Base-by-base conservation (phyloP, 2,888 invertebrate species). In the Melinaea menophilus region DNA sequence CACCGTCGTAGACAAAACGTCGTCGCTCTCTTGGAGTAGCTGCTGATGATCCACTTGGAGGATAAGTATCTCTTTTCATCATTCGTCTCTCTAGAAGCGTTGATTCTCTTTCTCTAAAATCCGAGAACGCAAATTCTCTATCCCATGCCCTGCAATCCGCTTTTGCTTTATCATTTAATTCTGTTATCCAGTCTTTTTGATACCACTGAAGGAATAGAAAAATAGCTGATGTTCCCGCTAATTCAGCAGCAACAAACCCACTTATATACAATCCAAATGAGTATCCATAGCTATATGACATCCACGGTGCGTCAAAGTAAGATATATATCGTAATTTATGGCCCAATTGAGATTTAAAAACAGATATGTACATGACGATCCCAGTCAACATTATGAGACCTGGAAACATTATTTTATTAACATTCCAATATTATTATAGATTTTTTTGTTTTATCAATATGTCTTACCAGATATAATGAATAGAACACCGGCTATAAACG, bases 301-400 rank as follows among this genome's bases (percentile, higher is more conserved):
- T 96, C 61, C 94, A 91, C 1, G 97, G 95, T 51, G 94, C 94
- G 78, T 95, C 94, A 65, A 95, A 93, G 59, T 94, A 92, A 31
- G 96, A 95, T 79, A 94, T 93, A 65, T 97, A 94, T 67, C 96
- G 93, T 65, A 97, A 91, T 85, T 97, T 97, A 77, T 95, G 95
- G 55, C 97, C 97, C 56, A 97, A 93, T 92, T 97, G 97, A 9
- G 97, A 95, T 86, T 97, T 97, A 83, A 97, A 95, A 77, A 96
- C 95, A 63, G 97, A 97, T 91, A 97, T 97, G 92, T 97, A 97
- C 92, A 97, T 96, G 78, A 97, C 96, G 83, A 97, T 93, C 58
- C 97, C 97, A 73, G 96, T 95, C 75, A 97, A 93, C 95, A 97
- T 96, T 71, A 97, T 92, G 69, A 97, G 92, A 82, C 97, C 97